These are phyloP conservation scores for Rhea pennata DNA, from an alignment of 2,113 vertebrate genomes.

Conservation along the genomic window DNA sequence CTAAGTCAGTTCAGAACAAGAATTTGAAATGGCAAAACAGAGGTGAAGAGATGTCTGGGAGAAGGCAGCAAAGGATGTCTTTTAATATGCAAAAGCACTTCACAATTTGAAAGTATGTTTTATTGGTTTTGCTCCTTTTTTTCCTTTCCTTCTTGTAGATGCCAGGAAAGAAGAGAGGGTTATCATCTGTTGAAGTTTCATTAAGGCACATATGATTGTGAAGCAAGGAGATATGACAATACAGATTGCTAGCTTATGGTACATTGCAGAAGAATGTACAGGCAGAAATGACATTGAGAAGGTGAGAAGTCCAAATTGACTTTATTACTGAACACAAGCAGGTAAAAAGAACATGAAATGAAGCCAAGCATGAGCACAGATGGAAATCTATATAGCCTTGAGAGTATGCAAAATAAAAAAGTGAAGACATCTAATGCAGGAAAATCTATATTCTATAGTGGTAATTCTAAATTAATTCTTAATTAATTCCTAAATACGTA, in stretches of 20 bases:
- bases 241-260: neutral
- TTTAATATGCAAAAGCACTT: neutral
- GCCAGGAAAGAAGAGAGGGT: neutral
- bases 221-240: neutral
- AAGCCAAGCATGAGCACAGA: neutral
- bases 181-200: neutral
- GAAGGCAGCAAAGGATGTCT: neutral
- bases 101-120: neutral
- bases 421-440: neutral
- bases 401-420: neutral
- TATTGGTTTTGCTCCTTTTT: neutral
- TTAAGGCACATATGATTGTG: neutral
- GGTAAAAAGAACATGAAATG: neutral
- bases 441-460: neutral
- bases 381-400: neutral
- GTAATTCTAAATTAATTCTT: neutral
- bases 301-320: neutral
- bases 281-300: neutral
- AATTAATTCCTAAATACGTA: neutral
- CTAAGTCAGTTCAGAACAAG: neutral
- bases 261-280: neutral
- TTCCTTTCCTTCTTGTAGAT: neutral
- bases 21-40: neutral
- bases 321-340: neutral
- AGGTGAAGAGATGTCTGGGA: neutral